phyloP scores from a whole-genome alignment of 2,888 invertebrate species.

The Erpobdella octoculata region DNA sequence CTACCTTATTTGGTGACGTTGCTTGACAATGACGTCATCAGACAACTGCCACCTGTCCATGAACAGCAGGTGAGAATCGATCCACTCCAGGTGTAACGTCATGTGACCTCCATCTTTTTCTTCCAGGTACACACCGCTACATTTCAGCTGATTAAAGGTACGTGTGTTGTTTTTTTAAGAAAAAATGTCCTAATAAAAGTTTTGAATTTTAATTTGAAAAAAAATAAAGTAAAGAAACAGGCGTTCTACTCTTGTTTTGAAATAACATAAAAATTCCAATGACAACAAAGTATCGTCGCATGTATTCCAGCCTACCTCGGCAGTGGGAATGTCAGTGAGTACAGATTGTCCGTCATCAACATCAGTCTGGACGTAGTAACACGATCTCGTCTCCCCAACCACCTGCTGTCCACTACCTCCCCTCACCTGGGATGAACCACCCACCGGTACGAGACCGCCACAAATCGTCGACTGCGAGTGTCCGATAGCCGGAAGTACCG shows the following conservation, averaged over 20 bases:
- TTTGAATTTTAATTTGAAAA: too few species aligned
- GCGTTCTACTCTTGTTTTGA: too few species aligned
- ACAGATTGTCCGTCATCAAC: slow-evolving; percentile 70
- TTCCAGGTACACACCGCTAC: slow-evolving; percentile 15
- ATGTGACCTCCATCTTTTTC: slow-evolving; percentile 56
- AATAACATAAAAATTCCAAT: too few species aligned
- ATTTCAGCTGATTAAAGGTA: slow-evolving; percentile 3
- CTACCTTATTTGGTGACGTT: slow-evolving; percentile 76
- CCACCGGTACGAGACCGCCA: neutral
- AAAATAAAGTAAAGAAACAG: too few species aligned
- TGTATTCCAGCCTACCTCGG: too few species aligned
- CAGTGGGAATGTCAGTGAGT: slow-evolving; percentile 68
- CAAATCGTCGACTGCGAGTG: slow-evolving; percentile 3
- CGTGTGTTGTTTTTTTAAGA: too few species aligned
- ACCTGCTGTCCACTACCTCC: slow-evolving; percentile 45
- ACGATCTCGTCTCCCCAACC: slow-evolving; percentile 66
- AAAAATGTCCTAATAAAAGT: too few species aligned
- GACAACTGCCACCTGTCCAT: slow-evolving; percentile 75
- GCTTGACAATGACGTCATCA: slow-evolving; percentile 70
- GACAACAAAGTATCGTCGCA: too few species aligned
- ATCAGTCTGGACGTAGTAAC: slow-evolving; percentile 73
- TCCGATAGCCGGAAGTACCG: slow-evolving; percentile 32
- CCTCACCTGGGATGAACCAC: neutral
- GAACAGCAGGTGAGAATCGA: slow-evolving; percentile 70
- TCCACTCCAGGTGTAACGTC: slow-evolving; percentile 72